These are phyloP conservation scores for Chymomyza costata DNA, from an alignment of 1,140 invertebrate genomes.

Conservation along the genomic window DNA sequence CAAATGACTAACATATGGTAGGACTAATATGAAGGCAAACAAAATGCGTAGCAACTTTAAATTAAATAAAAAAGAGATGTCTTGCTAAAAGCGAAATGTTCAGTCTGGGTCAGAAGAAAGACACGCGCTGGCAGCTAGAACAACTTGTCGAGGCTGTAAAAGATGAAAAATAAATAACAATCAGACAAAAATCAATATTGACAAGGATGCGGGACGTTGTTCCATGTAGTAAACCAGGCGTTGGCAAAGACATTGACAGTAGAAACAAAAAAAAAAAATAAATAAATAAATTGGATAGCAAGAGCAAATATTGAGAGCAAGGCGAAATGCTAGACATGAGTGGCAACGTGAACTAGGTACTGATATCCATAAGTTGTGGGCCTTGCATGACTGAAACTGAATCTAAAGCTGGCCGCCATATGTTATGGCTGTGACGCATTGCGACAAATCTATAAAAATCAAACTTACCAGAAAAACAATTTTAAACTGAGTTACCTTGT, in stretches of 20 bases:
- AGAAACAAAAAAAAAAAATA: conserved; percentile 19
- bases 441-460: not conserved
- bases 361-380: too few species aligned
- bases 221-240: not conserved
- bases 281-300: not conserved
- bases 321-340: too few species aligned
- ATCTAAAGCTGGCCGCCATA: conserved; percentile 21
- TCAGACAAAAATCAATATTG: conserved; percentile 67
- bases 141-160: conserved; percentile 25
- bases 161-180: conserved; percentile 69
- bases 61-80: conserved; percentile 22
- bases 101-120: not conserved
- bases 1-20: conserved; percentile 27
- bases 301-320: too few species aligned
- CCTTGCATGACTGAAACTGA: conserved; percentile 1
- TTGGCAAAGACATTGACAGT: conserved; percentile 1
- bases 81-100: not conserved
- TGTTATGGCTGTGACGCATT: conserved; percentile 3
- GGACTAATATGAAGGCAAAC: not conserved
- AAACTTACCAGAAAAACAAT: not conserved
- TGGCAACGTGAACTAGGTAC: too few species aligned
- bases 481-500: too few species aligned
- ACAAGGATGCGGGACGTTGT: conserved; percentile 28
- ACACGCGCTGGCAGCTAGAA: not conserved
- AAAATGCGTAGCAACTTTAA: conserved; percentile 30